Percentiles rank a stretch among this genome's conserved stretches.
phyloP scores from a whole-genome alignment of 2,113 vertebrate genomes.

The Forbesichthys papilliferus region DNA sequence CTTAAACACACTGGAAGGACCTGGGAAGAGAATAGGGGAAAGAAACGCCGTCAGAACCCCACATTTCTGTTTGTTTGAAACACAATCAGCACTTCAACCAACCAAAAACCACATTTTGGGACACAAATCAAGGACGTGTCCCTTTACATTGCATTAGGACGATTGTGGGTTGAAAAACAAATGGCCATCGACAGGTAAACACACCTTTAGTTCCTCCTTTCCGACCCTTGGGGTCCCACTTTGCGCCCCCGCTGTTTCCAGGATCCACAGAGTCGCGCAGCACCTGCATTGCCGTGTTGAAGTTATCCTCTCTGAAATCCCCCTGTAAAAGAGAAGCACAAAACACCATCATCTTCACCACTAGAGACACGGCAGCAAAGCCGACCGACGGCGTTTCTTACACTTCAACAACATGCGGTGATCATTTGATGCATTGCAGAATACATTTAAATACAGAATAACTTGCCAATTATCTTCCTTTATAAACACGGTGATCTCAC shows the following conservation, averaged over 20 bases:
- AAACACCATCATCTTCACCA: neutral
- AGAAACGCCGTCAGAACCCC: neutral
- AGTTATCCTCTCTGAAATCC: constrained; percentile 98
- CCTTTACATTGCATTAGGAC: no score
- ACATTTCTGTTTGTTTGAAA: neutral
- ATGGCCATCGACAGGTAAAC: constrained; percentile 17
- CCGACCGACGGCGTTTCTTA: no score
- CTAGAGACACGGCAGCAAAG: neutral
- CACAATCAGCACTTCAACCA: no score
- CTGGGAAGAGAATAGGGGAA: constrained; percentile 60
- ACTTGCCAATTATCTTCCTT: no score
- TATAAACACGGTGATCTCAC: no score
- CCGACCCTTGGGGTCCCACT: constrained; percentile 91
- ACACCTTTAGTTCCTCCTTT: constrained; percentile 94
- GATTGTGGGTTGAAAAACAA: no score
- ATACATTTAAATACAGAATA: no score
- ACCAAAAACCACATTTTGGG: no score
- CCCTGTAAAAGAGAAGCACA: constrained; percentile 74
- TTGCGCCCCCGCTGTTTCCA: constrained; percentile 81
- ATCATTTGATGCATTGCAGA: no score
- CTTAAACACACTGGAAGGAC: constrained; percentile 97
- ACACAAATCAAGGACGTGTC: no score
- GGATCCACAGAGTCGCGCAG: constrained; percentile 90
- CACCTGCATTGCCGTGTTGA: constrained; percentile 98
- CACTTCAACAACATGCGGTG: no score